Base-by-base conservation (phyloP, 2,797 vertebrate species). In the Artibeus jamaicensis region DNA sequence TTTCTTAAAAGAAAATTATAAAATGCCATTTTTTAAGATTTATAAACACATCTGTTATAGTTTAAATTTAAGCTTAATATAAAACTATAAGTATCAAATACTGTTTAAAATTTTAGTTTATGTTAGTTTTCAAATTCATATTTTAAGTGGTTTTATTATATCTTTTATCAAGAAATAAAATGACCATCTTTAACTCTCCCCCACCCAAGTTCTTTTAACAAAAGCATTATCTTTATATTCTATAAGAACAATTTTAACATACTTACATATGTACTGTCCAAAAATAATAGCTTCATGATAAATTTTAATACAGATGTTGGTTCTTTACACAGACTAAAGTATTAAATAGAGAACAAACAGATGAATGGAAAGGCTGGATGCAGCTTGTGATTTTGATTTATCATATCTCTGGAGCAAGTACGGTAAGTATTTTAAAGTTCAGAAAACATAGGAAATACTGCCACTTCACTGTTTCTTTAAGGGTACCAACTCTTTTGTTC, bases 351-450 rank as follows among this genome's bases (percentile, higher is more conserved):
- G 99, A 99, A 93, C 99, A 99, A 97, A 99, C 99, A 0, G 99
- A 99, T 94, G 99, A 99, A 97, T 99, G 99, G 99, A 99, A 99
- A 98, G 99, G 99, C 89, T 99, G 99, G 99, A 99, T 99, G 99
- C 99, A 99, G 97, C 99, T 99, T 71, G 99, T 99, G 96, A 99
- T 99, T 98, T 99, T 99, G 93, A 99, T 99, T 98, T 99, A 99
- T 98, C 99, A 99, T 98, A 99, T 99, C 95, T 99, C 99, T 95
- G 99, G 99, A 98, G 99, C 99, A 95, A 99, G 99, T 79, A 99
- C 99, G 95, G 99, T 99, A 98, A 99, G 99, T 99, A 93, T 53
- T 94, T 90, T 55, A 48, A 93, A 50, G 10, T 91, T 89, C 42
- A 92, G 44, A 91, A 73, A 74, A 46, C 85, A 71, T 16, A 91